These are phyloP conservation scores for Mormyrus hasselquistii DNA, from an alignment of 2,797 vertebrate species.

Conservation along the genomic window DNA sequence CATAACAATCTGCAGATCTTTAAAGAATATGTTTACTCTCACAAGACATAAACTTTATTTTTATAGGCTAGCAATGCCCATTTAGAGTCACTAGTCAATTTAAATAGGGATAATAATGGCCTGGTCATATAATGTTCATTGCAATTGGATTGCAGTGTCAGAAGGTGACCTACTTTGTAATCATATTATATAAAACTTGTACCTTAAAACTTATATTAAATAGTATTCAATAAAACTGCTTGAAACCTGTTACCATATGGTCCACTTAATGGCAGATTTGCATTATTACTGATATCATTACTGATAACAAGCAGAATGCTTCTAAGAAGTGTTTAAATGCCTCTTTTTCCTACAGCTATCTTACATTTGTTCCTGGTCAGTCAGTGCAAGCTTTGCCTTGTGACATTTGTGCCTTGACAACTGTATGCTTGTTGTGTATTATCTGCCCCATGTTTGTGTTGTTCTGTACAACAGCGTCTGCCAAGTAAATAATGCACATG, in stretches of 20 bases:
- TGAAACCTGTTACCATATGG: not conserved
- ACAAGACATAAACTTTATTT: not conserved
- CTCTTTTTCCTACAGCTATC: not conserved
- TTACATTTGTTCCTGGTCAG: not conserved
- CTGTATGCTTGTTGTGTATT: not conserved
- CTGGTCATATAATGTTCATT: not conserved
- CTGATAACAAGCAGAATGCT: not conserved
- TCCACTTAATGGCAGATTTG: not conserved
- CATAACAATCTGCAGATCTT: not conserved
- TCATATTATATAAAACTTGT: not conserved
- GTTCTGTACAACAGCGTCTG: not conserved
- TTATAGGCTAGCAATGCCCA: not conserved
- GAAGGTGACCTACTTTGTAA: not conserved
- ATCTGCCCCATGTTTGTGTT: not conserved
- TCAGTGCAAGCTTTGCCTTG: not conserved
- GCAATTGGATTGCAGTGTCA: not conserved
- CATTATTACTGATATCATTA: not conserved
- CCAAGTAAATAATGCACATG: not conserved
- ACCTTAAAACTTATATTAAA: not conserved
- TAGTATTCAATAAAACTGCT: not conserved
- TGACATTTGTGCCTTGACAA: not conserved
- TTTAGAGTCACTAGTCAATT: not conserved
- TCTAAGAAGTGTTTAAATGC: not conserved
- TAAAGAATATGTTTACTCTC: not conserved
- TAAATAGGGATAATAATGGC: not conserved